Base-by-base conservation (phyloP, 1,140 invertebrate genomes). In the Trachymyrmex cornetzi region DNA sequence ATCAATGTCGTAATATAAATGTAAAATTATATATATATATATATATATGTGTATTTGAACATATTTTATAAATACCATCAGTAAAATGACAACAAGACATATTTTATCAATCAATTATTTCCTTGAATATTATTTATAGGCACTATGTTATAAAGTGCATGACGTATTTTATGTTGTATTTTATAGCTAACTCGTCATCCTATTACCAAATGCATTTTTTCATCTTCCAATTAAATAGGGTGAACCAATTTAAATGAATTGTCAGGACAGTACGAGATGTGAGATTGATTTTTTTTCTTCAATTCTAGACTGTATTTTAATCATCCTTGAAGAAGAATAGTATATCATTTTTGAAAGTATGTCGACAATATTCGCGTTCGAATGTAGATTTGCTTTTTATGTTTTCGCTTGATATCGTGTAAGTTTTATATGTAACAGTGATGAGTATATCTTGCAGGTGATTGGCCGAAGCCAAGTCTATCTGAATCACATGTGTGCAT, bases 331-430 rank as follows among this genome's bases (percentile, higher is more conserved):
- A 69, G 14, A 50, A 27, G 44, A 69, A 57, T 38, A 0, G 19
- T 27, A 24, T 53, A 24, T 53, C 55, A 55, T 50, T 61, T 24
- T 84, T 27, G 38, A 61, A 22, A 48, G 38, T 61, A 63, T 14
- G 57, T 1, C 22, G 22, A 75, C 63, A 22, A 44, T 77, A 16
- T 48, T 61, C 55, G 34, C 57, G 16, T 72, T 34, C 34, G 16
- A 74, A 22, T 38, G 55, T 74, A 84, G 55, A 84, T 48, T 61
- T 75, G 80, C 80, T 84, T 84, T 84, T 75, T 61, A 57, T 84
- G 80, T 84, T 84, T 61, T 50, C 11, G 55, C 69, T 74, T 67
- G 34, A 50, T 84, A 34, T 74, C 19, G 9, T 12, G n/a, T 30
- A 74, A 61, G 38, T 75, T 53, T n/a, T 19, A 6, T 44, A 57